Base-by-base conservation (phyloP, 37 sponge, comb jelly and placozoan genomes). In the Eunapius fragilis region DNA sequence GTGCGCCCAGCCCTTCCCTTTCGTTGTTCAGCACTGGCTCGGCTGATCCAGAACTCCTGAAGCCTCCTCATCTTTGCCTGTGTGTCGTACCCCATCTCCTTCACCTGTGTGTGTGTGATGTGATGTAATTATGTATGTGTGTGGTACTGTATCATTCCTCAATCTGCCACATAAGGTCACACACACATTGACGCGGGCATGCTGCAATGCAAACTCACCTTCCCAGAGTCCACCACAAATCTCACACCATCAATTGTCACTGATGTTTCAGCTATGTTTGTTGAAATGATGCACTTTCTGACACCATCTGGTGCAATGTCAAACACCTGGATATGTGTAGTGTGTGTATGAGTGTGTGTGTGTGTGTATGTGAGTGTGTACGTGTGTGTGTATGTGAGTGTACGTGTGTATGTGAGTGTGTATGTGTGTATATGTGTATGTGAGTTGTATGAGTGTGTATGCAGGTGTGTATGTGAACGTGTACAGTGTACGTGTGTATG, bases 1-100 rank as follows among this genome's bases (percentile, higher is more conserved):
- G 98, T 98, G 0, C 98, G 90, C 19, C 98, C 98, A 89, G 98
- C 98, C 72, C 98, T 89, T 69, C 98, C 98, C 84, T 98, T 98
- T 37, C 98, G 48, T 89, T 98, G 98, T 77, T 98, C 98, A 28
- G 98, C 92, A 82, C 98, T 98, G 77, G 98, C 98, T 19, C 90
- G 89, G 70, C 98, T 98, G 82, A 98, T 93, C 98, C 98, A 98
- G 74, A 98, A 98, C 85, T 98, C 98, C 75, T 98, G 98, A 12
- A 98, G 82, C 45, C 94, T 77, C 35, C 93, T 86, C 94, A 98
- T 93, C 87, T 98, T 98, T 27, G 84, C 75, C 26, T 82, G 74
- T 24, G 90, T 69, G 80, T 98, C 98, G 77, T 89, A 98, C n/a
- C 96, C 87, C 98, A 98, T 98, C 78, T 98, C 98, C 82, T 98